phyloP scores from a whole-genome alignment of 2,113 vertebrate genomes.

The Rhegmatorhina hoffmannsi region DNA sequence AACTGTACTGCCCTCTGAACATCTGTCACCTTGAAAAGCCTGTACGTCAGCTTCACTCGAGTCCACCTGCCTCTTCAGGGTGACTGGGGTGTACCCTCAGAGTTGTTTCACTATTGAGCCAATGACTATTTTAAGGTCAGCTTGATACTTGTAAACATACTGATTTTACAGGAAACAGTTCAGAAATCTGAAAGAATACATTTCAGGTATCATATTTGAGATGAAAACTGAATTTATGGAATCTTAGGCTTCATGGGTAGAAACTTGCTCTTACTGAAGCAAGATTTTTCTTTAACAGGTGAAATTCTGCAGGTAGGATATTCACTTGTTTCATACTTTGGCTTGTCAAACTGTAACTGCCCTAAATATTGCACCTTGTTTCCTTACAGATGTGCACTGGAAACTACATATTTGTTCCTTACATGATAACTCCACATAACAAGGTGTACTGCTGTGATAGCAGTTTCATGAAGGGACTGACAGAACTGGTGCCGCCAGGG shows the following conservation, averaged over 20 bases:
- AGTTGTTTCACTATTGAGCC: not conserved
- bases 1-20: not conserved
- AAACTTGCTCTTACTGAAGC: not conserved
- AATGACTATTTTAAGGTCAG: not conserved
- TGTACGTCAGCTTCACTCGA: not conserved
- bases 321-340: not conserved
- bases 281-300: not conserved
- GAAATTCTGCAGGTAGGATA: not conserved
- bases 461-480: conserved; percentile 94
- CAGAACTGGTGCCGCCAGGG: conserved; percentile 94
- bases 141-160: not conserved
- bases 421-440: conserved; percentile 96
- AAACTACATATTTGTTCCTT: conserved; percentile 95
- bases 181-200: not conserved
- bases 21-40: not conserved
- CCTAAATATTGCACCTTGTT: conserved; percentile 16
- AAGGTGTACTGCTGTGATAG: conserved; percentile 98
- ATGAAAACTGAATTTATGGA: not conserved
- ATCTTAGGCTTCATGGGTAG: not conserved
- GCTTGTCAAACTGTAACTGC: not conserved
- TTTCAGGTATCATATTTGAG: not conserved
- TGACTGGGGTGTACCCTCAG: not conserved
- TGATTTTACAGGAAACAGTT: not conserved
- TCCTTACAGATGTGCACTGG: conserved; percentile 88
- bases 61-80: not conserved